Evolutionary conservation across 2,888 invertebrate species (phyloP), one percentile per base, ranked within the genome.

Genomic region (Lottia scabra): DNA sequence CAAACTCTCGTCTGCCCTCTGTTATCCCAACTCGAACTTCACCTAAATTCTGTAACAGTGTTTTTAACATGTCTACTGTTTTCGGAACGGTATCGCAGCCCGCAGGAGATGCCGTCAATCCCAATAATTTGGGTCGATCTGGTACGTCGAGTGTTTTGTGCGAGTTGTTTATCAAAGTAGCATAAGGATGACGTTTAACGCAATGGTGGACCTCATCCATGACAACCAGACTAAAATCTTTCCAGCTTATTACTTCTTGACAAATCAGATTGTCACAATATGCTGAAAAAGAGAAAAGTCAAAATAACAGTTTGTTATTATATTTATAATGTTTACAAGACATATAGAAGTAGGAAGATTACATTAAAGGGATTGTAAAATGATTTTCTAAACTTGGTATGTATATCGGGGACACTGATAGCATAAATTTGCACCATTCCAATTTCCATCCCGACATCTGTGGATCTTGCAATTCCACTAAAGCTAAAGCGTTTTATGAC

Each of bases 171-270:
- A 87, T 76, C 6, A 87, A 77, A 8, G 63, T 71, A 48, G 81
- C 82, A 76, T 83, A 87, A 1, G 87, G 86, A 70, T 87, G 87
- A 10, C 75, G 76, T 69, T 85, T 86, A n/a, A 74, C 78, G 74
- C 86, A 87, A 74, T 87, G 87, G 65, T 87, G 87, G 1, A 84
- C 85, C 74, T 87, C 87, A 74, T 87, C 87, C 73, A 87, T 78
- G 13, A 86, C 82, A 65, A 85, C 83, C 46, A 87, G 78, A 38
- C 83, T 81, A 72, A 83, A 81, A 74, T 86, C 84, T 8, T 76
- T 70, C 86, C 86, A 86, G n/a, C 77, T 69, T 19, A 86, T 68
- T 8, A 81, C 73, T 5, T 76, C 73, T 16, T 75, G 74, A 12
- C 75, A 68, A 13, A 87, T 71, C 63, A 86, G 74, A 71, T 87